Evolutionary conservation across 2,113 vertebrate genomes (phyloP).

Genomic region (Archocentrus centrarchus): DNA sequence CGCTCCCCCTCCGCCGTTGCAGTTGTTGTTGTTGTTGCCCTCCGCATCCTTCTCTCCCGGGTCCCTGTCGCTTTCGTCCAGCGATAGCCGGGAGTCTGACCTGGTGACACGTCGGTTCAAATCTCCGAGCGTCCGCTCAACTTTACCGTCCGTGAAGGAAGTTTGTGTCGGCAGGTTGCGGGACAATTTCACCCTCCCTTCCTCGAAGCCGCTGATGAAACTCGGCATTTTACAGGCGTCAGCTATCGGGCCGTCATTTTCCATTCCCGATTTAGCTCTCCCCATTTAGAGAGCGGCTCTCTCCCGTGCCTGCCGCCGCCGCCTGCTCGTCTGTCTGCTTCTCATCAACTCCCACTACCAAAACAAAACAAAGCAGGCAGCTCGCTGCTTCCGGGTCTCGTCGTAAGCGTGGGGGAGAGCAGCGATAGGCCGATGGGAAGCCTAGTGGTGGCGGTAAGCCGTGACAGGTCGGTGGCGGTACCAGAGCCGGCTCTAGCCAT

Average conservation of each 20-base stretch:
- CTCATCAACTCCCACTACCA: conserved; percentile 56
- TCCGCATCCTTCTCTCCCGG: conserved; percentile 61
- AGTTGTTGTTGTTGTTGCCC: conserved; percentile 73
- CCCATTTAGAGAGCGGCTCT: conserved; percentile 73
- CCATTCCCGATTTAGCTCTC: conserved; percentile 84
- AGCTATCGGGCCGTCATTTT: conserved; percentile 83
- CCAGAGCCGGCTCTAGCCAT: no score
- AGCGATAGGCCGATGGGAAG: conserved; percentile 51
- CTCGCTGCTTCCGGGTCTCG: conserved; percentile 84
- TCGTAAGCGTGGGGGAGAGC: conserved; percentile 60
- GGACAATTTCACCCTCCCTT: conserved; percentile 63
- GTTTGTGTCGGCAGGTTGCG: conserved; percentile 62
- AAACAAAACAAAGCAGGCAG: conserved; percentile 76
- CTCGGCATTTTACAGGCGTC: conserved; percentile 72
- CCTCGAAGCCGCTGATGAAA: conserved; percentile 68
- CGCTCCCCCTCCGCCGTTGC: conserved; percentile 54
- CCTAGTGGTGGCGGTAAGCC: conserved; percentile 25
- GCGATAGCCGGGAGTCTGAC: conserved; percentile 46
- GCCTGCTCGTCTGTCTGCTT: conserved; percentile 11
- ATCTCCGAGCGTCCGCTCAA: conserved; percentile 66
- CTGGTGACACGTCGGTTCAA: conserved; percentile 50
- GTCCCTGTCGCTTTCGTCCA: conserved; percentile 35
- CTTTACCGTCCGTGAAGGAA: conserved; percentile 62
- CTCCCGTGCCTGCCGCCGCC: conserved; percentile 10
- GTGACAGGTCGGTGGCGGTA: background rate